Evolutionary conservation across 2,797 vertebrate species (phyloP).

Genomic region (Micrastur ruficollis): DNA sequence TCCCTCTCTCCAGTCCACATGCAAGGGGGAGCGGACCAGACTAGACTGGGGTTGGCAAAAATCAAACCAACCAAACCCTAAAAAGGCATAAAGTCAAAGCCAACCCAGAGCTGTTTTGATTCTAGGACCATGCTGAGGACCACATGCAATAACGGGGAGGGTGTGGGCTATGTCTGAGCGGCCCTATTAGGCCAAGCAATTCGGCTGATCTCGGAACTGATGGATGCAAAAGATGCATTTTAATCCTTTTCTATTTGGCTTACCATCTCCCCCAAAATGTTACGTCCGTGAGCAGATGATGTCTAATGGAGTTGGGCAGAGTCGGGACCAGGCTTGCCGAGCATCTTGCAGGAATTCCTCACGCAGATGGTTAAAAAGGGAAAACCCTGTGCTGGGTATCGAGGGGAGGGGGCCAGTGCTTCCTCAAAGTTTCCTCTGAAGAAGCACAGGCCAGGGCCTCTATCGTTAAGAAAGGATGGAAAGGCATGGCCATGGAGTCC

Average conservation of each 20-base stretch:
- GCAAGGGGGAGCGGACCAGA: slow-evolving; percentile 90
- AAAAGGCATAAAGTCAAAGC: slow-evolving; percentile 53
- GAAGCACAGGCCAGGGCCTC: neutral
- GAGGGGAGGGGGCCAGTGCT: neutral
- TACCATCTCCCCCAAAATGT: neutral
- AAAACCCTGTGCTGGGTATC: neutral
- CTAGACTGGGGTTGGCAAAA: slow-evolving; percentile 80
- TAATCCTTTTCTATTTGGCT: slow-evolving; percentile 7
- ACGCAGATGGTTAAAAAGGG: neutral
- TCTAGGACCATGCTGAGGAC: neutral
- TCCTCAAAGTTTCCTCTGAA: neutral
- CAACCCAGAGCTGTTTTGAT: slow-evolving; percentile 53
- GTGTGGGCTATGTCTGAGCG: neutral
- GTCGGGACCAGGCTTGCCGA: neutral
- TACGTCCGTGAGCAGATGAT: neutral
- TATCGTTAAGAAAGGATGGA: neutral
- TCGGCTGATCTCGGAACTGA: neutral
- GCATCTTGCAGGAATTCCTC: slow-evolving; percentile 25
- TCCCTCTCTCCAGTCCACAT: slow-evolving; percentile 95
- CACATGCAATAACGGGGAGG: slow-evolving; percentile 26
- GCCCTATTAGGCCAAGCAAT: slow-evolving; percentile 20
- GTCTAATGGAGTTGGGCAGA: slow-evolving; percentile 53
- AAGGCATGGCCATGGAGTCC: neutral
- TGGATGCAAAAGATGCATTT: slow-evolving; percentile 6
- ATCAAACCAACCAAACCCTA: slow-evolving; percentile 37